These are phyloP conservation scores for Dasyurus viverrinus DNA, from an alignment of 2,113 vertebrate genomes.

Conservation along the genomic window DNA sequence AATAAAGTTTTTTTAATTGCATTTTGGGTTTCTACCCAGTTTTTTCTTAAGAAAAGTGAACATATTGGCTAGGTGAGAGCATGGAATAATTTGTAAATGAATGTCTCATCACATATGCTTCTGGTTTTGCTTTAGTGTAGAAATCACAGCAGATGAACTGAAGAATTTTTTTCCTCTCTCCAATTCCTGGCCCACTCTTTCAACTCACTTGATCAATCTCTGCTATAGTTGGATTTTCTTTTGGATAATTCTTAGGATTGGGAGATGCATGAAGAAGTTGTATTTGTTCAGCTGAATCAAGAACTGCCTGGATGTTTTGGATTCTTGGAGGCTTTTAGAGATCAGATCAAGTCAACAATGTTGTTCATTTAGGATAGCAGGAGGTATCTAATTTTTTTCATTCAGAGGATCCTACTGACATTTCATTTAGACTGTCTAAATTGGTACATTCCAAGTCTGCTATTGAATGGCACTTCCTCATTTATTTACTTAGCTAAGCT, in stretches of 20 bases:
- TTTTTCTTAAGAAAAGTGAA: not conserved
- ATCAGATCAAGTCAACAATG: conserved; percentile 60
- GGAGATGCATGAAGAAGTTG: conserved; percentile 18
- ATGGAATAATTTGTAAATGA: not conserved
- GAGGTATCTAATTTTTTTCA: not conserved
- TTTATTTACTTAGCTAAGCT: not conserved
- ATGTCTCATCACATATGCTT: not conserved
- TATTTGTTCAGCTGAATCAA: conserved; percentile 56
- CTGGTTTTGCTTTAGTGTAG: not conserved
- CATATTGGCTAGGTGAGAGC: not conserved
- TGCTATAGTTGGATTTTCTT: not conserved
- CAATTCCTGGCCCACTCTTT: not conserved
- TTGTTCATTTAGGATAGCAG: conserved; percentile 30
- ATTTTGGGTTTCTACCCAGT: not conserved
- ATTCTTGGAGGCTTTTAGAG: conserved; percentile 57
- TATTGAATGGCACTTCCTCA: not conserved
- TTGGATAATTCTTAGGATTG: conserved; percentile 11
- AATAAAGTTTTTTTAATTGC: not conserved
- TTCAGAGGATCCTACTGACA: not conserved
- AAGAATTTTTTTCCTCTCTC: not conserved
- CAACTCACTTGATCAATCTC: not conserved
- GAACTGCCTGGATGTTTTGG: conserved; percentile 49
- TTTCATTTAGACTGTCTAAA: not conserved
- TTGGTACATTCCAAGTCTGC: not conserved
- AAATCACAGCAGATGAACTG: not conserved